A percentile compares a stretch with the other conserved stretches of the same genome.
These are phyloP conservation scores for Euplexia lucipara DNA, from an alignment of 2,888 invertebrate genomes.

Conservation along the genomic window DNA sequence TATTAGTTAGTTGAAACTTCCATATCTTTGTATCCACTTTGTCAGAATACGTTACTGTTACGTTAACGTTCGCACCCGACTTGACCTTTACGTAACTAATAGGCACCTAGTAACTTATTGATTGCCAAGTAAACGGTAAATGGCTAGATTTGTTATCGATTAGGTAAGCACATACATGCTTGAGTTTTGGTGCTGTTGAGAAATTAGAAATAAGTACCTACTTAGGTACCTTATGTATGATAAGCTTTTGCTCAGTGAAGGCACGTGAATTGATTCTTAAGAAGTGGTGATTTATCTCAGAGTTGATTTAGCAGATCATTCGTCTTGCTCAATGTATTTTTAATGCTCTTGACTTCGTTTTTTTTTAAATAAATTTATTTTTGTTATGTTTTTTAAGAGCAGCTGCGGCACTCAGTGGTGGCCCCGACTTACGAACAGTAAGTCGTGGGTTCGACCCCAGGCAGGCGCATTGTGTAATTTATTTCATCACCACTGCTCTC, in stretches of 20 bases:
- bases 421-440: too few relatives aligned
- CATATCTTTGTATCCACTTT: conserved; percentile 4
- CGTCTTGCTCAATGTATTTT: too few relatives aligned
- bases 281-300: too few relatives aligned
- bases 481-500: too few relatives aligned
- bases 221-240: conserved; percentile 13
- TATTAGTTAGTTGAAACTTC: conserved; percentile 17
- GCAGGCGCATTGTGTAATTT: too few relatives aligned
- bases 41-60: conserved; percentile 19
- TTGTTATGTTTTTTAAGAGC: too few relatives aligned
- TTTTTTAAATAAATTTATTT: too few relatives aligned
- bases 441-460: too few relatives aligned
- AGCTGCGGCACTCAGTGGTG: too few relatives aligned
- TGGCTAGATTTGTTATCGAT: conserved; percentile 5
- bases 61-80: conserved; percentile 43
- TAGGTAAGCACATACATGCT: neutral
- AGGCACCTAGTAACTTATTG: conserved; percentile 53
- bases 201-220: conserved; percentile 10
- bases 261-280: too few relatives aligned
- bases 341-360: too few relatives aligned
- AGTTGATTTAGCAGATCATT: too few relatives aligned
- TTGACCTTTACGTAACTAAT: conserved; percentile 67
- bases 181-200: conserved; percentile 12
- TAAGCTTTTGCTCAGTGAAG: conserved; percentile 6
- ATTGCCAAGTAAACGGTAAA: conserved; percentile 57